Base-by-base conservation (phyloP, 2,797 vertebrate genomes). In the Sebastes matsubarae region DNA sequence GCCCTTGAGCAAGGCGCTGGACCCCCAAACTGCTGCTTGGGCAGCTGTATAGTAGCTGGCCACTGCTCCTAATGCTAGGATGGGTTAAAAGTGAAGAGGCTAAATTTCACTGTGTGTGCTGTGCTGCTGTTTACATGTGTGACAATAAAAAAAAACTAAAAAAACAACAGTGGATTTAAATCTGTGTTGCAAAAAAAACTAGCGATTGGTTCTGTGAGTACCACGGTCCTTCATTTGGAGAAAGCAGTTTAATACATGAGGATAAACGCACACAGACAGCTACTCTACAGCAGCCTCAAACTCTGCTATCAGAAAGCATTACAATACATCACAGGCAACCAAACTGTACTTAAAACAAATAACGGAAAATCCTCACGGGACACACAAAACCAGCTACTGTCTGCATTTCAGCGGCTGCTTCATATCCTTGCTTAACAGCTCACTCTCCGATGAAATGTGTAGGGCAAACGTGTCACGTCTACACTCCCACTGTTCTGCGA, bases 341-440 rank as follows among this genome's bases (percentile, higher is more conserved):
- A 68, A 72, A 87, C 72, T 80, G 66, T 64, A 72, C 80, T 80
- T 80, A 72, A 84, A 84, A 81, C 75, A 85, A 89, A 90, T 61
- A 87, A 70, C 42, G 81, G 66, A 76, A 81, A 59, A 80, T 64
- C 55, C 77, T 74, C 77, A 18, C 20, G 79, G 77, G 83, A 83
- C 14, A 34, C 78, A 38, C 77, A 88, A 77, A 77, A 84, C 61
- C 57, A 73, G 72, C 81, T 42, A 18, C 81, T 75, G 63, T 82
- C 79, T 82, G 77, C 42, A 24, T 73, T 76, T 75, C 71, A 59
- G 72, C 13, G 32, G 30, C 83, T 84, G 76, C 76, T 68, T 85
- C 75, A 42, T 68, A 77, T 80, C 77, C 73, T 72, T 77, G 60
- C 75, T 89, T 79, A 88, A 83, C 71, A 72, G 73, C 75, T 79